phyloP scores from a whole-genome alignment of 1,140 invertebrate species.

The Leucophenga varia region DNA sequence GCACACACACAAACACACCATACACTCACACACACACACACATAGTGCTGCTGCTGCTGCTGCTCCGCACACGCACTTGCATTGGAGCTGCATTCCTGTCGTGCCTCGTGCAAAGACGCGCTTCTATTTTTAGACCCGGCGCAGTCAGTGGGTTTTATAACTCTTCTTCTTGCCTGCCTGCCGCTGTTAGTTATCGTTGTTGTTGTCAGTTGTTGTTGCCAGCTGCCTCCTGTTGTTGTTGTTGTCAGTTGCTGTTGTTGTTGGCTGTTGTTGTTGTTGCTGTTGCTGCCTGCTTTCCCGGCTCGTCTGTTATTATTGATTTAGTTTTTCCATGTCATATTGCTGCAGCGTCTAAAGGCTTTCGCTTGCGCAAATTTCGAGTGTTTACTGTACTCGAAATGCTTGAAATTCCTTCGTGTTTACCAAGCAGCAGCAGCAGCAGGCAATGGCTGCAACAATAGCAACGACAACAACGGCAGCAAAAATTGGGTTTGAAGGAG shows the following conservation, averaged over 20 bases:
- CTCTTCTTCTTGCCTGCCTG: conserved; percentile 15
- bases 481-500: conserved; percentile 19
- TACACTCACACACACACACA: conserved; percentile 30
- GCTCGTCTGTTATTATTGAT: conserved; percentile 20
- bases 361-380: conserved; percentile 17
- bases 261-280: background rate
- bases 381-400: conserved; percentile 41
- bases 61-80: background rate
- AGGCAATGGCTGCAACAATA: conserved; percentile 28
- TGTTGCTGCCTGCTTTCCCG: background rate
- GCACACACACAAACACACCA: conserved; percentile 15
- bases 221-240: background rate
- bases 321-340: conserved; percentile 23
- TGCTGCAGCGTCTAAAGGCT: conserved; percentile 4
- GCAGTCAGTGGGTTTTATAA: conserved; percentile 43
- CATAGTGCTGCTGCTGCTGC: no score
- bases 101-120: conserved; percentile 23
- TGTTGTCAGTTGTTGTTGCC: background rate
- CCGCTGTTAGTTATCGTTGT: conserved; percentile 15
- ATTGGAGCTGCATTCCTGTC: conserved; percentile 44
- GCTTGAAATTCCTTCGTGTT: conserved; percentile 28
- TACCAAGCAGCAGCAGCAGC: conserved; percentile 9
- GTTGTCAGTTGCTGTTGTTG: conserved; percentile 2
- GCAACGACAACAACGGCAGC: no score
- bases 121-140: conserved; percentile 42